phyloP scores from a whole-genome alignment of 2,797 vertebrate genomes.

The Florisuga fusca region DNA sequence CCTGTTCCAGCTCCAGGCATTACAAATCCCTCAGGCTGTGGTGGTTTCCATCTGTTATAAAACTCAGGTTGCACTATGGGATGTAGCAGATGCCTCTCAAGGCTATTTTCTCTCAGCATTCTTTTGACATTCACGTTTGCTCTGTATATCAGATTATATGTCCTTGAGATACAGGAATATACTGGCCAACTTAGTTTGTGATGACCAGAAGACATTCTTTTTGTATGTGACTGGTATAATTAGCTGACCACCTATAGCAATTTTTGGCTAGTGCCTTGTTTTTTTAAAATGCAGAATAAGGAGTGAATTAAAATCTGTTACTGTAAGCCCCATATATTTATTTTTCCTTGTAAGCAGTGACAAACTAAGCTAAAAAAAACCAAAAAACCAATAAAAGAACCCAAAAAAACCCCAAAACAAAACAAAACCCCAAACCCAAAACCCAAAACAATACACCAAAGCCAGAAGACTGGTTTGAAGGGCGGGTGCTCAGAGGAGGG shows the following conservation, averaged over 20 bases:
- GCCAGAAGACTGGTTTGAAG: neutral
- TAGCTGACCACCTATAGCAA: neutral
- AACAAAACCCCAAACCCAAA: too few relatives aligned
- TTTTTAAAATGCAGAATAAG: neutral
- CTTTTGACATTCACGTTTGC: neutral
- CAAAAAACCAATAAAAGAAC: too few relatives aligned
- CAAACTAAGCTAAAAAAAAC: neutral
- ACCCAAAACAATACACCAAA: too few relatives aligned
- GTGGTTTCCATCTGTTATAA: neutral
- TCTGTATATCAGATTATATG: neutral
- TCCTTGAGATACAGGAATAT: neutral
- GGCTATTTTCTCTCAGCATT: neutral
- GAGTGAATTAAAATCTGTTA: neutral
- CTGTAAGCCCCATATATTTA: neutral
- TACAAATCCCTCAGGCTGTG: fast-evolving
- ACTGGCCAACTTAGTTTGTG: neutral
- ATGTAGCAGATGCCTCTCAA: neutral
- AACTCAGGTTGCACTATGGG: neutral
- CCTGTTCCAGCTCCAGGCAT: neutral
- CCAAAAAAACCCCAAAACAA: neutral
- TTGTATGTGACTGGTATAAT: neutral
- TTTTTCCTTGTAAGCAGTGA: neutral
- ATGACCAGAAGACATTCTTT: neutral
- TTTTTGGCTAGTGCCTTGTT: neutral
- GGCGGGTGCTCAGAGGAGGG: fast-evolving